phyloP scores from a whole-genome alignment of 2,888 invertebrate species.

The Scaptomyza tumidula region DNA sequence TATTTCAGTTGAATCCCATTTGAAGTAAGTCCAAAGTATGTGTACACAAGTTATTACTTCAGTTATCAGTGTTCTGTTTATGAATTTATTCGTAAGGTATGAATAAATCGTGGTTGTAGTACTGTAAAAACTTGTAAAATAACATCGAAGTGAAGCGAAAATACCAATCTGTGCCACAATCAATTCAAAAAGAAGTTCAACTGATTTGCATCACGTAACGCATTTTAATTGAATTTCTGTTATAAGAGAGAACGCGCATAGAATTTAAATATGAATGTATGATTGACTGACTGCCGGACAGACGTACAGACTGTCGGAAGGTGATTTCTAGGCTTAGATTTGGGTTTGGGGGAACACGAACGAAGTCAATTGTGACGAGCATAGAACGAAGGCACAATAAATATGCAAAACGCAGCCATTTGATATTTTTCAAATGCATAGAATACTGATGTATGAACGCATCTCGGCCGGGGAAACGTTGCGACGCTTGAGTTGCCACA shows the following conservation, averaged over 20 bases:
- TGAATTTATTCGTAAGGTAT: constrained; percentile 1
- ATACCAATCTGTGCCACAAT: constrained; percentile 49
- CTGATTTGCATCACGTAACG: constrained; percentile 70
- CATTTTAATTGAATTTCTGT: constrained; percentile 75
- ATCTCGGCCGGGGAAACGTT: constrained; percentile 9
- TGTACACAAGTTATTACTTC: background rate
- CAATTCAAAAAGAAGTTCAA: constrained; percentile 50
- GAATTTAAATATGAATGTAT: constrained; percentile 56
- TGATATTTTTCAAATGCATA: constrained; percentile 66
- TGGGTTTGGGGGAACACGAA: background rate
- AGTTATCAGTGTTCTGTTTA: background rate
- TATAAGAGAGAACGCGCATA: constrained; percentile 49
- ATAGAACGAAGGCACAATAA: constrained; percentile 55
- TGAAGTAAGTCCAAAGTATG: background rate
- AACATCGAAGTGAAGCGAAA: background rate
- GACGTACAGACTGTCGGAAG: constrained; percentile 3
- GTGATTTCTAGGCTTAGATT: background rate
- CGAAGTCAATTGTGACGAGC: constrained; percentile 27
- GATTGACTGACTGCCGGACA: constrained; percentile 41
- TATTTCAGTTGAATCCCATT: too few species aligned
- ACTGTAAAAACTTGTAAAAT: constrained; percentile 5
- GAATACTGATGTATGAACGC: constrained; percentile 4
- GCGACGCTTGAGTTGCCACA: constrained; percentile 32
- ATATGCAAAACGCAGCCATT: constrained; percentile 75
- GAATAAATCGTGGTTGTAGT: background rate